Evolutionary conservation across 2,113 vertebrate genomes (phyloP).

Genomic region (Cryptomyrus ogoouensis): DNA sequence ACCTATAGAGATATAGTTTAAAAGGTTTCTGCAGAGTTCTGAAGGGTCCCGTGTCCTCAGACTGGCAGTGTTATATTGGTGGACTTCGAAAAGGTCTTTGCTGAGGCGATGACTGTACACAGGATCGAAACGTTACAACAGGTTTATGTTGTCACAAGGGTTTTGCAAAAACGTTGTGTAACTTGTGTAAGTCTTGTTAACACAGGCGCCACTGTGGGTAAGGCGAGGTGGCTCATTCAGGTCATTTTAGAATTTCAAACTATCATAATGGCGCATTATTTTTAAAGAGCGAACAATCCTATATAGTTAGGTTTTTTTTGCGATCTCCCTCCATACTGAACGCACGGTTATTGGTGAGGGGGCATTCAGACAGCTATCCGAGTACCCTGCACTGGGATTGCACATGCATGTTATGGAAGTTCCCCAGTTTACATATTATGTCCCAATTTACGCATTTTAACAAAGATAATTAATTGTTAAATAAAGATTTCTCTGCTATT

Average conservation of each 20-base stretch:
- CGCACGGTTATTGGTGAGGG: neutral
- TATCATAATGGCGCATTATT: neutral
- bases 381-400: neutral
- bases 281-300: neutral
- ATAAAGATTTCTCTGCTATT: neutral
- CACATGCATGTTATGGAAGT: neutral
- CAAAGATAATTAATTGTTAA: neutral
- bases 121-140: neutral
- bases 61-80: neutral
- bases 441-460: neutral
- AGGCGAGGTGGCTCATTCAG: no score
- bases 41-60: neutral
- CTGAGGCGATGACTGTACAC: neutral
- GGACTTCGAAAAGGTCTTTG: neutral
- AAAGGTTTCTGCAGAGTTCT: neutral
- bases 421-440: neutral
- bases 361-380: neutral
- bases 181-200: neutral
- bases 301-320: neutral
- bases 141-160: neutral
- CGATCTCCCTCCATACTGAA: neutral
- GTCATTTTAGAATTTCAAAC: no score
- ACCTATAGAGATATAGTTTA: neutral
- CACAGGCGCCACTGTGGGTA: neutral
- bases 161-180: neutral